Percentiles rank a stretch among this genome's conserved stretches.
Evolutionary conservation across 2,113 vertebrate species (phyloP).

Genomic region (Rhodinocichla rosea): DNA sequence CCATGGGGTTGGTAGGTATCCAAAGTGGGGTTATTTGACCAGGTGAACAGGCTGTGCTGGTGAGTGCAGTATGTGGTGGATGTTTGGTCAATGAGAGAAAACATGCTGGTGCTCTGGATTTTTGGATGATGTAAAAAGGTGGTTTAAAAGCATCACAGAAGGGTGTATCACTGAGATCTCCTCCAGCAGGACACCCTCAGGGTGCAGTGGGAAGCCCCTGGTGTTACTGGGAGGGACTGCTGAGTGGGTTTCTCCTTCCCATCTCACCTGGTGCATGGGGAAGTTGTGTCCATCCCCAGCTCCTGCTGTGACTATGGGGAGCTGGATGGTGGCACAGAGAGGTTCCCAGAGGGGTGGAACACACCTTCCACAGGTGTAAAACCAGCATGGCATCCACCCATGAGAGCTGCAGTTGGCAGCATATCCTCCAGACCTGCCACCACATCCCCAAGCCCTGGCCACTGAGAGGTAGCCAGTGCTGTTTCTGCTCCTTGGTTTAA

Average conservation of each 20-base stretch:
- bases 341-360: background rate
- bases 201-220: fast-evolving
- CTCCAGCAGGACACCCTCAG: background rate
- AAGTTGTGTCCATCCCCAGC: background rate
- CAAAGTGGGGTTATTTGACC: background rate
- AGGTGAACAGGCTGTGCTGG: background rate
- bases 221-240: fast-evolving
- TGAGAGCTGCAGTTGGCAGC: background rate
- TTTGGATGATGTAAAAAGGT: background rate
- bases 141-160: background rate
- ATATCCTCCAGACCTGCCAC: background rate
- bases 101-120: background rate
- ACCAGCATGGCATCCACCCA: fast-evolving
- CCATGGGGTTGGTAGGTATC: background rate
- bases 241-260: background rate
- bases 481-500: background rate
- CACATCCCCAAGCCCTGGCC: background rate
- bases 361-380: background rate
- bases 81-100: background rate
- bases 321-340: background rate
- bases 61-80: background rate
- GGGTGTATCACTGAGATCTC: background rate
- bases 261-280: background rate
- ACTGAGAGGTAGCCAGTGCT: background rate
- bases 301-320: fast-evolving